Conservation (phyloP, 2,888 invertebrate species). For the Latrodectus hesperus region DNA sequence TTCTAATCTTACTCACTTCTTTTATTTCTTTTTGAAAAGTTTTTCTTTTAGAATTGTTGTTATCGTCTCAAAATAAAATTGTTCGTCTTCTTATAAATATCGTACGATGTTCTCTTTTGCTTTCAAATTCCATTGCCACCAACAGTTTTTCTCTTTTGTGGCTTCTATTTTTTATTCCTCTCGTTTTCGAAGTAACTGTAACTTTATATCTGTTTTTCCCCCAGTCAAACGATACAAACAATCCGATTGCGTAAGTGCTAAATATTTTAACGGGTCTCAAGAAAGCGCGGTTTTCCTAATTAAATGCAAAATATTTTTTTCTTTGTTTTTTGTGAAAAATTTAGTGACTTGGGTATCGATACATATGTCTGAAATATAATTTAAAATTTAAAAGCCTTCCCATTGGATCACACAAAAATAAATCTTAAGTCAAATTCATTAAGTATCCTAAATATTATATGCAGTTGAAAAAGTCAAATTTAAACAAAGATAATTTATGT, state of each 20-base stretch:
- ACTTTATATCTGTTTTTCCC: conserved; percentile 13
- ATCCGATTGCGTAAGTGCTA: conserved; percentile 43
- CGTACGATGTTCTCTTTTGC: conserved; percentile 29
- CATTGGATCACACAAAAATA: too few species aligned
- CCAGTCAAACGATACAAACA: background rate
- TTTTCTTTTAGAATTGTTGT: conserved; percentile 10
- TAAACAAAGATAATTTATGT: too few species aligned
- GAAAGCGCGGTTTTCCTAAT: conserved; percentile 30
- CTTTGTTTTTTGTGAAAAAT: too few species aligned
- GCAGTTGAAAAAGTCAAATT: too few species aligned
- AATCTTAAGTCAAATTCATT: too few species aligned
- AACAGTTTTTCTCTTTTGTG: conserved; percentile 21
- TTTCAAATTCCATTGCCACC: conserved; percentile 5
- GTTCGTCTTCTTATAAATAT: conserved; percentile 42
- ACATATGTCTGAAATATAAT: too few species aligned
- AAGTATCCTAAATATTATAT: too few species aligned
- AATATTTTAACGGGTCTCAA: conserved; percentile 43
- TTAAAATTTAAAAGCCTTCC: too few species aligned
- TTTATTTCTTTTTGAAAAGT: conserved; percentile 19
- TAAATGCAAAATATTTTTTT: conserved; percentile 3
- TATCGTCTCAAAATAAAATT: conserved; percentile 40
- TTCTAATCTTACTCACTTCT: conserved; percentile 17
- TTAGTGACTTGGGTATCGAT: too few species aligned
- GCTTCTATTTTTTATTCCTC: conserved; percentile 23
- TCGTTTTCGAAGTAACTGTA: conserved; percentile 33